Conservation (phyloP, 1,140 invertebrate species). For the Drosophila bocqueti region DNA sequence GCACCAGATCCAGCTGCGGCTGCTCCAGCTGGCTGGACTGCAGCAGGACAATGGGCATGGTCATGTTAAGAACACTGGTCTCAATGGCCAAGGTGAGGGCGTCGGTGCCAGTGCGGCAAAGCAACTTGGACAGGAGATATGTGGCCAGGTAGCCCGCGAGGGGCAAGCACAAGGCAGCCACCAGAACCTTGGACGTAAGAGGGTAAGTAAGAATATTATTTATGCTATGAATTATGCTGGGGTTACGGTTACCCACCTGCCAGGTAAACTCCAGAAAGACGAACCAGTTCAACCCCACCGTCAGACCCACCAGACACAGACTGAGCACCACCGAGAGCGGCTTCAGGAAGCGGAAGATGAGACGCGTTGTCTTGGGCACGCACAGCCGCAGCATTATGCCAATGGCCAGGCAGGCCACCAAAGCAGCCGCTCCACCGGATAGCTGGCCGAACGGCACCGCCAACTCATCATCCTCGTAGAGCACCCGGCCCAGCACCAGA, state of each 20-base stretch:
- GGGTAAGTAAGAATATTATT: not conserved
- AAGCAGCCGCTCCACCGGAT: conserved; percentile 35
- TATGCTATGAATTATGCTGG: not conserved
- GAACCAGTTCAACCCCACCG: conserved; percentile 61
- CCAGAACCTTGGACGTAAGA: conserved; percentile 37
- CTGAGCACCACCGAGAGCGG: conserved; percentile 62
- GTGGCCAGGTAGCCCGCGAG: conserved; percentile 52
- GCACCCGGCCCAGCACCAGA: conserved; percentile 31
- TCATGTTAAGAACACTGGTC: conserved; percentile 67
- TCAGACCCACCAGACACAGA: conserved; percentile 54
- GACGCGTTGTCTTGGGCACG: conserved; percentile 51
- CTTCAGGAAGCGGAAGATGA: conserved; percentile 66
- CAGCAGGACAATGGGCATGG: conserved; percentile 61
- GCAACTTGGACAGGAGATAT: conserved; percentile 46
- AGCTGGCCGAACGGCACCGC: conserved; percentile 52
- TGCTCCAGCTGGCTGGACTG: conserved; percentile 58
- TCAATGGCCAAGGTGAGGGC: conserved; percentile 59
- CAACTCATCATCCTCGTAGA: conserved; percentile 54
- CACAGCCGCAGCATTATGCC: conserved; percentile 51
- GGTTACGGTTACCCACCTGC: conserved; percentile 28
- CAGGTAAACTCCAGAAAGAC: conserved; percentile 55
- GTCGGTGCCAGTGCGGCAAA: conserved; percentile 60
- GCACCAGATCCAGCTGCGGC: conserved; percentile 53
- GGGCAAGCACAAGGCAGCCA: conserved; percentile 53
- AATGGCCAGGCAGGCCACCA: conserved; percentile 48